Conservation (phyloP, 2,888 invertebrate genomes). For the Pseudolycoriella hygida region DNA sequence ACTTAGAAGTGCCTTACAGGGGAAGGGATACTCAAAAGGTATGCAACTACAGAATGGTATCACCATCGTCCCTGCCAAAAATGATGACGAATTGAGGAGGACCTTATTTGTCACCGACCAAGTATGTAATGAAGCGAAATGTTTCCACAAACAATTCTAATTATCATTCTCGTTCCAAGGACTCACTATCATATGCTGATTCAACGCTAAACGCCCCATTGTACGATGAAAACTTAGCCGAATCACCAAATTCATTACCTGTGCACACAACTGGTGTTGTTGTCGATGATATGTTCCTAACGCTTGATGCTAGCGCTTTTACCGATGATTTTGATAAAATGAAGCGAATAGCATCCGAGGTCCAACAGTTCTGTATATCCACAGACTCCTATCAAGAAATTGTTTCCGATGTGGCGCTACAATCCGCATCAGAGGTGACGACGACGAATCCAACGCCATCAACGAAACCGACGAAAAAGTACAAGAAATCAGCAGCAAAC, state of each 20-base stretch:
- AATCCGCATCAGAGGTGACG: slow-evolving; percentile 1
- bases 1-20: slow-evolving; percentile 65
- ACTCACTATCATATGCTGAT: slow-evolving; percentile 25
- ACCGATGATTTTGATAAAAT: slow-evolving; percentile 73
- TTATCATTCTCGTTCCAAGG: slow-evolving; percentile 12
- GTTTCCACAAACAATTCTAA: slow-evolving; percentile 5
- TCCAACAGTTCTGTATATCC: slow-evolving; percentile 49
- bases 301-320: slow-evolving; percentile 27
- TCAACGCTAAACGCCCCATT: slow-evolving; percentile 25
- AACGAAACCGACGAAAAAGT: slow-evolving; percentile 48
- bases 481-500: slow-evolving; percentile 42
- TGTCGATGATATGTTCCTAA: slow-evolving; percentile 31
- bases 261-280: slow-evolving; percentile 19
- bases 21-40: slow-evolving; percentile 40
- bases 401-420: slow-evolving; percentile 22
- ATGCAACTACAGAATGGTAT: slow-evolving; percentile 26
- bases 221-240: slow-evolving; percentile 19
- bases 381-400: slow-evolving; percentile 21
- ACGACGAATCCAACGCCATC: slow-evolving; percentile 30
- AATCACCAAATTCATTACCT: slow-evolving; percentile 12
- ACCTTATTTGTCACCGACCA: slow-evolving; percentile 33
- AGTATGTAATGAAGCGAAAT: slow-evolving; percentile 14
- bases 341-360: slow-evolving; percentile 67
- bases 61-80: slow-evolving; percentile 30
- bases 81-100: slow-evolving; percentile 38